Base-by-base conservation (phyloP, 2,888 invertebrate species). In the Tetranychus truncatus region DNA sequence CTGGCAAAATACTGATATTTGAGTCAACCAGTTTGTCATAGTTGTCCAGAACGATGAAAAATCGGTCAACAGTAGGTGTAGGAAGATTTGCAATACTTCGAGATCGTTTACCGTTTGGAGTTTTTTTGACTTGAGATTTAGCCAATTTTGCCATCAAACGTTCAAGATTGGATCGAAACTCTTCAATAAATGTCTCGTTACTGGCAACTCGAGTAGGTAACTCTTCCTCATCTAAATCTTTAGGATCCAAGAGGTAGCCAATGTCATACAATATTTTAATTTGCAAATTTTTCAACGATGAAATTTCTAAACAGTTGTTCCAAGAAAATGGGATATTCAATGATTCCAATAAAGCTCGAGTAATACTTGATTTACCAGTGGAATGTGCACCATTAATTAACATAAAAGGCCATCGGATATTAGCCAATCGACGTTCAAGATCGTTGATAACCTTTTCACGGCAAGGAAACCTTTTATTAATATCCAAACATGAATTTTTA, bases 301-400 rank as follows among this genome's bases (percentile, higher is more conserved):
- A 9, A 7, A 66, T 66, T 65, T 73, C 73, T 18, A 73, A 18
- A 20, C 55, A 73, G 65, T 73, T 45, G 66, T 45, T 55, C 65
- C 55, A 73, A 3, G 73, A 46, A 45, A n/a, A 45, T 15, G n/a
- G 9, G 9, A 72, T 11, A 15, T n/a, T 6, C 72, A 72, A 72
- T 20, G 72, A 9, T n/a, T 72, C 44, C 44, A 34, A 11, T n/a
- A 72, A n/a, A 15, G 34, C n/a, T 45, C 45, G 34, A 34, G 45
- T 45, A 11, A 72, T 45, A 72, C 44, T 15, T 21, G 72, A 20
- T 45, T 72, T 72, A 7, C 72, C 72, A 24, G 72, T 44, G 15
- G 21, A n/a, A 45, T 72, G 34, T n/a, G 34, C 15, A 15, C 72
- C 72, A 45, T 72, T 9, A 8, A 72, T 45, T 3, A 21, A 34